Percentiles rank a stretch among this genome's conserved stretches.
phyloP scores from a whole-genome alignment of 2,888 invertebrate species.

The Acanthosepion pharaonis region DNA sequence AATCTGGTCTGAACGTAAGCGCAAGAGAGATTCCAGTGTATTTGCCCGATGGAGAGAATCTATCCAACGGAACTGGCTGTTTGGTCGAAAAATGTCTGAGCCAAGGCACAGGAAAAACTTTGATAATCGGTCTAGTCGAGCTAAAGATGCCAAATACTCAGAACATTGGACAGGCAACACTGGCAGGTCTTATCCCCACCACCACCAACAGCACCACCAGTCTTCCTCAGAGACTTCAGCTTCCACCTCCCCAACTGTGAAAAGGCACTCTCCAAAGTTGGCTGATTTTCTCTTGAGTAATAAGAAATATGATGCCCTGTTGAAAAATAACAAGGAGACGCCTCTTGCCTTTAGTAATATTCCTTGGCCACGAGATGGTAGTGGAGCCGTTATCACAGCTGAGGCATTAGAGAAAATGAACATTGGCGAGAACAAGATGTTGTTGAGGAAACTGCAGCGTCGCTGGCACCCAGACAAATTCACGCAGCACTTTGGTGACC shows the following conservation, averaged over 20 bases:
- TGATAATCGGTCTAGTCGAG: neutral
- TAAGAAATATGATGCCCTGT: constrained; percentile 37
- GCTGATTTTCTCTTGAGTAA: neutral
- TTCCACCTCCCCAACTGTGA: neutral
- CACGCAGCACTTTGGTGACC: constrained; percentile 41
- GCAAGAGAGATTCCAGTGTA: neutral
- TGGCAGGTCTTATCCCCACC: neutral
- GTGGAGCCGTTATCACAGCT: neutral
- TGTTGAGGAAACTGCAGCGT: constrained; percentile 37
- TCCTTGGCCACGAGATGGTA: neutral
- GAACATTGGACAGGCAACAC: neutral
- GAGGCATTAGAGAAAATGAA: neutral
- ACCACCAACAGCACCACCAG: neutral
- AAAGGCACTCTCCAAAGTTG: neutral
- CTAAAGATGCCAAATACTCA: neutral
- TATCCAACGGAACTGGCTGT: constrained; percentile 5
- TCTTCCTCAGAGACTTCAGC: neutral
- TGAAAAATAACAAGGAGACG: neutral
- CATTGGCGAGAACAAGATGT: constrained; percentile 42
- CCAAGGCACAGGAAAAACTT: neutral
- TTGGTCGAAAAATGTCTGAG: neutral
- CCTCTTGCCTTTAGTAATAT: constrained; percentile 13
- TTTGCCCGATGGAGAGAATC: neutral
- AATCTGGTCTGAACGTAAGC: constrained; percentile 34
- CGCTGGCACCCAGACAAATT: constrained; percentile 44